Conservation (phyloP, 2,797 vertebrate species). For the Phalloptychus januarius region DNA sequence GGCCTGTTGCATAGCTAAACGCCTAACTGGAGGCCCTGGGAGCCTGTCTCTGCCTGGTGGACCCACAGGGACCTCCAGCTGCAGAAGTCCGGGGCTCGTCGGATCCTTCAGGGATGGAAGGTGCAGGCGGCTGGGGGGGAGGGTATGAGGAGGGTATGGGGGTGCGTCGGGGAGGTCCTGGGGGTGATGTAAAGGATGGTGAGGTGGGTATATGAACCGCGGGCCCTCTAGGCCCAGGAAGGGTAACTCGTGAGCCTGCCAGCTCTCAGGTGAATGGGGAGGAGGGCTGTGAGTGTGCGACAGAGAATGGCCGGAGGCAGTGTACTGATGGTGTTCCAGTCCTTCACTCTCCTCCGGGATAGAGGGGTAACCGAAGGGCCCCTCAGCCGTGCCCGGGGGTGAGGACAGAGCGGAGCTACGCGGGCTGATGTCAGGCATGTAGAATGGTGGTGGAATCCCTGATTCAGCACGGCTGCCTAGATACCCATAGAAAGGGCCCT, state of each 20-base stretch:
- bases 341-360: slow-evolving; percentile 96
- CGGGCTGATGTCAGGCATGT: slow-evolving; percentile 98
- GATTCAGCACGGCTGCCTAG: slow-evolving; percentile 91
- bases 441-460: slow-evolving; percentile 93
- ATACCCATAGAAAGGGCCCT: slow-evolving; percentile 95
- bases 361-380: slow-evolving; percentile 93
- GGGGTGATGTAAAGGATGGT: slow-evolving; percentile 88
- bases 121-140: slow-evolving; percentile 79
- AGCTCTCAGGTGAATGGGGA: slow-evolving; percentile 92
- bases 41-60: slow-evolving; percentile 86
- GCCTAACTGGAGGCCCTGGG: slow-evolving; percentile 87
- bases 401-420: slow-evolving; percentile 97
- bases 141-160: slow-evolving; percentile 87
- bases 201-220: slow-evolving; percentile 90
- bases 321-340: slow-evolving; percentile 83
- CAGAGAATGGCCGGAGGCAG: slow-evolving; percentile 93
- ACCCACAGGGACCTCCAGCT: slow-evolving; percentile 94
- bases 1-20: slow-evolving; percentile 99
- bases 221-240: slow-evolving; percentile 93
- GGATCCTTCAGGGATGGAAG: slow-evolving; percentile 88
- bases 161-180: slow-evolving; percentile 89
- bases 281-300: slow-evolving; percentile 95
- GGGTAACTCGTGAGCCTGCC: slow-evolving; percentile 93
- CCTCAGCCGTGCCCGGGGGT: slow-evolving; percentile 89
- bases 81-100: slow-evolving; percentile 92